Evolutionary conservation across 2,113 vertebrate genomes (phyloP).

Genomic region (Oreocharis arfaki): DNA sequence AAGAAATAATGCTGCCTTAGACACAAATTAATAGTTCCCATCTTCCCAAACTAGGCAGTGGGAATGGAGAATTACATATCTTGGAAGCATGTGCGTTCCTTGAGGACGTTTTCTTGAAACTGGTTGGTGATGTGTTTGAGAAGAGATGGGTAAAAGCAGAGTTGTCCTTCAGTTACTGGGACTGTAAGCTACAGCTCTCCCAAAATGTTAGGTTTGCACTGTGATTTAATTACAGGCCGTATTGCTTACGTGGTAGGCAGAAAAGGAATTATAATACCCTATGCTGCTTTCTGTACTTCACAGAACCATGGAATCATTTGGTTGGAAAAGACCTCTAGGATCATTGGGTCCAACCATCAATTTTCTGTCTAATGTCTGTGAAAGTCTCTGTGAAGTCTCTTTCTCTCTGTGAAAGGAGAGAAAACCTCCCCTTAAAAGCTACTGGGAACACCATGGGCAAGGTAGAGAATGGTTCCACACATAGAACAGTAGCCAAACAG

Average conservation of each 20-base stretch:
- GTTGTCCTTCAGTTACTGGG: neutral
- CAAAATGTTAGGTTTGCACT: neutral
- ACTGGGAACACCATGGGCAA: fast-evolving
- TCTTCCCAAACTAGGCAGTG: neutral
- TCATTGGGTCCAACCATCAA: fast-evolving
- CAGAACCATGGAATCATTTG: neutral
- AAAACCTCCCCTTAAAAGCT: neutral
- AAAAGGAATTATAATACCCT: neutral
- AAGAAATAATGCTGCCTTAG: neutral
- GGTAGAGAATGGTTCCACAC: fast-evolving
- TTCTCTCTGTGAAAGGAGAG: neutral
- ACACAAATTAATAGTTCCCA: neutral
- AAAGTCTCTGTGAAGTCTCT: no score
- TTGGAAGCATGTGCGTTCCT: neutral
- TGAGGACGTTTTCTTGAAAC: neutral
- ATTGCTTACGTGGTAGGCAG: neutral
- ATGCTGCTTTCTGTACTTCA: neutral
- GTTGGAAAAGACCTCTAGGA: neutral
- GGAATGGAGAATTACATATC: neutral
- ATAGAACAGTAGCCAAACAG: neutral
- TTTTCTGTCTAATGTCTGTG: neutral
- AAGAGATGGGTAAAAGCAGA: neutral
- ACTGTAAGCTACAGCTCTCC: neutral
- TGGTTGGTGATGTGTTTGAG: neutral
- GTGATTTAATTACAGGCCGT: neutral